Evolutionary conservation across 2,113 vertebrate genomes (phyloP).

Genomic region (Orthonyx spaldingii): DNA sequence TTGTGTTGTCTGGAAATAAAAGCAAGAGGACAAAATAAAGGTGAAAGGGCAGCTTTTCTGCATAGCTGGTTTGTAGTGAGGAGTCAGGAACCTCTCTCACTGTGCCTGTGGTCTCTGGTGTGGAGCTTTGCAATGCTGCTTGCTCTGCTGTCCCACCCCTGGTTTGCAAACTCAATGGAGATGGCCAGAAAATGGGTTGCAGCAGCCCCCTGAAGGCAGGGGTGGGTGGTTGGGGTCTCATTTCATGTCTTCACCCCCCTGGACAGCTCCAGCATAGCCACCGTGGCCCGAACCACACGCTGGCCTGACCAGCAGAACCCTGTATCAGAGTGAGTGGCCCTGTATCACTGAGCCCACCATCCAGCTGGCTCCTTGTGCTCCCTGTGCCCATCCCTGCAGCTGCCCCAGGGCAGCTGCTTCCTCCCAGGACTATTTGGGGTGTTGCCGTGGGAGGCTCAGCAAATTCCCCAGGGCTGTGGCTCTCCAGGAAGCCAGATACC

Average conservation of each 20-base stretch:
- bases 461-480: slow-evolving; percentile 25
- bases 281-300: background rate
- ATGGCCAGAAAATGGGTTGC: background rate
- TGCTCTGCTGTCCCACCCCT: background rate
- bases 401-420: background rate
- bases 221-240: background rate
- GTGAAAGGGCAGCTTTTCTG: background rate
- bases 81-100: background rate
- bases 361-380: background rate
- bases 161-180: background rate
- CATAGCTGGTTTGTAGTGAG: background rate
- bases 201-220: background rate
- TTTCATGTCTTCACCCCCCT: background rate
- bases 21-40: background rate
- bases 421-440: background rate
- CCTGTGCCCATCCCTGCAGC: background rate
- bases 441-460: slow-evolving; percentile 10
- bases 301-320: background rate
- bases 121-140: background rate
- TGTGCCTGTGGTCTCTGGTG: background rate
- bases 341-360: fast-evolving
- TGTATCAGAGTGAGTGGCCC: fast-evolving
- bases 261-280: background rate
- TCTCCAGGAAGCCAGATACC: slow-evolving; percentile 54
- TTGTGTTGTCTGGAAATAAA: background rate